Evolutionary conservation across 2,113 vertebrate species (phyloP), one percentile per base, ranked within the genome.

Genomic region (Polypterus bichir): DNA sequence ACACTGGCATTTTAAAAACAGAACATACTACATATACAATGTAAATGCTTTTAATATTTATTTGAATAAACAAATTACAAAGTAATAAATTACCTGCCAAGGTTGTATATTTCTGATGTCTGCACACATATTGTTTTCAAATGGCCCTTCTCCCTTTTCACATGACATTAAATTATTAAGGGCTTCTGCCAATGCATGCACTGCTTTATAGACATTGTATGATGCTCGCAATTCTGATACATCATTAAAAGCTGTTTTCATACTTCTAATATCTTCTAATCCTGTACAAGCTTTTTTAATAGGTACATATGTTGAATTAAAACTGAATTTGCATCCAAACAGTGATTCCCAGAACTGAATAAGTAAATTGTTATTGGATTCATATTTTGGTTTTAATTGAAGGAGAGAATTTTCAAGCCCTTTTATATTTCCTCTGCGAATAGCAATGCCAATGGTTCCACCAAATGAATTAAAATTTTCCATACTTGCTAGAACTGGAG

Each of bases 11-110:
- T n/a, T n/a, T n/a, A n/a, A n/a, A n/a, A n/a, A n/a, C n/a, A n/a
- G n/a, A n/a, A n/a, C n/a, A n/a, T n/a, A n/a, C n/a, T n/a, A n/a
- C n/a, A n/a, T n/a, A n/a, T n/a, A n/a, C n/a, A n/a, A n/a, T n/a
- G n/a, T n/a, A n/a, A n/a, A n/a, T n/a, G n/a, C n/a, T n/a, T n/a
- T n/a, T n/a, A n/a, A n/a, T n/a, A n/a, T n/a, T n/a, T n/a, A n/a
- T n/a, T n/a, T n/a, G n/a, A n/a, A n/a, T n/a, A n/a, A n/a, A n/a
- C n/a, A n/a, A n/a, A n/a, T n/a, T n/a, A n/a, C n/a, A n/a, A n/a
- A n/a, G n/a, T n/a, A n/a, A n/a, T n/a, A n/a, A n/a, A 49, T 57
- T 59, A 64, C 62, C 55, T 64, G 62, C 62, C 62, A 64, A 10
- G 62, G 62, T 51, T 59, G 5, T 27, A 64, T 54, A 45, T 48